Evolutionary conservation across 1,140 invertebrate species (phyloP).

Genomic region (Phenacoccus solenopsis): DNA sequence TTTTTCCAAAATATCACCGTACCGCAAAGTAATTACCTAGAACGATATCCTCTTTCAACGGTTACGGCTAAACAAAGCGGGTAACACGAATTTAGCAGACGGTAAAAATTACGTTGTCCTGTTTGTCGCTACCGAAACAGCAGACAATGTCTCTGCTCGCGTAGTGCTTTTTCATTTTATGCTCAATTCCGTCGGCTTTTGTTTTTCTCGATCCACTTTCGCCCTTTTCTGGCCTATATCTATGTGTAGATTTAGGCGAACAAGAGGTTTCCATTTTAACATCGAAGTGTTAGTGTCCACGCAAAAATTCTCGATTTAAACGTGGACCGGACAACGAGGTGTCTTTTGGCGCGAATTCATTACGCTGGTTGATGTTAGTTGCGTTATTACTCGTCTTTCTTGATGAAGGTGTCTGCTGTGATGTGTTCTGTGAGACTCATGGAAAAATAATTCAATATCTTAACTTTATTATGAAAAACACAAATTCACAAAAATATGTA

Average conservation of each 20-base stretch:
- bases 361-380: no score
- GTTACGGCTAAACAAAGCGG: constrained; percentile 8
- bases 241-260: not conserved
- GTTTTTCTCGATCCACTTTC: not conserved
- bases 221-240: no score
- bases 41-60: constrained; percentile 15
- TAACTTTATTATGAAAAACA: no score
- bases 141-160: not conserved
- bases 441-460: no score
- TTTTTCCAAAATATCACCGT: not conserved
- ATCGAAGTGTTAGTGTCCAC: no score
- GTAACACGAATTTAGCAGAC: constrained; percentile 13
- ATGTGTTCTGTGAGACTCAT: no score
- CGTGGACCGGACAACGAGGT: no score
- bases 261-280: not conserved
- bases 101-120: constrained; percentile 14
- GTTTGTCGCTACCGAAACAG: not conserved
- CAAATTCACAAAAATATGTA: no score
- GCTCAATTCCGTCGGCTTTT: constrained; percentile 7
- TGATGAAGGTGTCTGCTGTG: no score
- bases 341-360: no score
- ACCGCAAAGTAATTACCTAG: constrained; percentile 14
- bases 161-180: not conserved
- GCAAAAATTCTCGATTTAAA: no score
- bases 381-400: no score